These are phyloP conservation scores for Eulemur albifrons DNA, from an alignment of 2,797 vertebrate species.

Conservation along the genomic window DNA sequence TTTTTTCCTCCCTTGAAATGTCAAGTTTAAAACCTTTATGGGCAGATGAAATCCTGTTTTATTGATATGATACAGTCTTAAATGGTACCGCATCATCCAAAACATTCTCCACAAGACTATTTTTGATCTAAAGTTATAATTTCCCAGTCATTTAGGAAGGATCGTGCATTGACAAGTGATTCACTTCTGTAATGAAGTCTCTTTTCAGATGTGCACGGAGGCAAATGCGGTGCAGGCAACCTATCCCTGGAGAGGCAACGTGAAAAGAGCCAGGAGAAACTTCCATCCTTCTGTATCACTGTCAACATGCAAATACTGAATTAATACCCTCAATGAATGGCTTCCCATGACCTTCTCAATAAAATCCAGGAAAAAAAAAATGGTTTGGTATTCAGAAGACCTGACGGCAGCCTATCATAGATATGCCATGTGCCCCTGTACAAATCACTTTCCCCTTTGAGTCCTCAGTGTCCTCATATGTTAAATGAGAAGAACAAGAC, in stretches of 20 bases:
- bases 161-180: slow-evolving; percentile 51
- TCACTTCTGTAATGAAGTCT: slow-evolving; percentile 39
- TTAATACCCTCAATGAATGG: not conserved
- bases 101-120: slow-evolving; percentile 45
- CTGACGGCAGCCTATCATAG: not conserved
- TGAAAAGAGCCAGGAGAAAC: not conserved
- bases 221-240: not conserved
- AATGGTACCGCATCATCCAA: not conserved
- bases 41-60: slow-evolving; percentile 33
- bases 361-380: not conserved
- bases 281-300: not conserved
- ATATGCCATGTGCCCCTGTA: not conserved
- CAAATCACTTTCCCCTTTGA: not conserved
- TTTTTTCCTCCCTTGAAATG: slow-evolving; percentile 45
- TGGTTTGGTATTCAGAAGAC: not conserved
- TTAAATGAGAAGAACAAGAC: not conserved
- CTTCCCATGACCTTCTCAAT: not conserved
- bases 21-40: slow-evolving; percentile 42
- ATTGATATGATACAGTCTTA: not conserved
- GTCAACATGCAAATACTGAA: not conserved
- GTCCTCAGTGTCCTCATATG: not conserved
- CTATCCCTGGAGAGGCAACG: not conserved
- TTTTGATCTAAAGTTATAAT: slow-evolving; percentile 57
- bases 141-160: slow-evolving; percentile 47
- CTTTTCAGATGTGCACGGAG: slow-evolving; percentile 34